A percentile compares a stretch with the other conserved stretches of the same genome.
Evolutionary conservation across 2,888 invertebrate genomes (phyloP).

Genomic region (Allacma fusca): DNA sequence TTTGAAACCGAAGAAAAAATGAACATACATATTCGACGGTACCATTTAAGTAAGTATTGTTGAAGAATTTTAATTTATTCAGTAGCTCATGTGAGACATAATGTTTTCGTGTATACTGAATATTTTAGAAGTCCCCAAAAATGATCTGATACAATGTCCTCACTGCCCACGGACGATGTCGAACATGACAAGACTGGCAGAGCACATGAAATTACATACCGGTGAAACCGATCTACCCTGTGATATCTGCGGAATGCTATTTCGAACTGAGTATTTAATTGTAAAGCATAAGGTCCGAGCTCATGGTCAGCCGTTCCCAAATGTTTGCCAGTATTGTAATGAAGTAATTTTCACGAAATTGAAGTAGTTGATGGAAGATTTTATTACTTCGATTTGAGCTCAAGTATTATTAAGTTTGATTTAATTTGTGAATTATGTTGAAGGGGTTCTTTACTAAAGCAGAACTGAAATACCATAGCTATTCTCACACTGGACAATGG

Average conservation of each 20-base stretch:
- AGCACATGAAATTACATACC: not conserved
- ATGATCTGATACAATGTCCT: too few relatives aligned
- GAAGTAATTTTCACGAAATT: not conserved
- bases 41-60: too few relatives aligned
- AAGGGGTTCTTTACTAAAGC: not conserved
- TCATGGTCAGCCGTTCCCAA: not conserved
- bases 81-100: too few relatives aligned
- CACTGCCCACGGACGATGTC: not conserved
- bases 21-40: too few relatives aligned
- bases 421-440: not conserved
- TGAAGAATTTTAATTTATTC: too few relatives aligned
- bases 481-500: not conserved
- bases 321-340: not conserved
- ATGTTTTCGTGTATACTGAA: too few relatives aligned
- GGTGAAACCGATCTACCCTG: not conserved
- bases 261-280: not conserved
- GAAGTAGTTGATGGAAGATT: too few relatives aligned
- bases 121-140: too few relatives aligned
- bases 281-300: not conserved
- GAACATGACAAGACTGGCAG: not conserved
- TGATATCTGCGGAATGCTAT: not conserved
- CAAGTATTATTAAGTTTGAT: not conserved
- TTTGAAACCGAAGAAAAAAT: too few relatives aligned
- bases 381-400: too few relatives aligned
- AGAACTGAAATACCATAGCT: not conserved